phyloP scores from a whole-genome alignment of 2,888 invertebrate species.

The Cepaea hortensis region DNA sequence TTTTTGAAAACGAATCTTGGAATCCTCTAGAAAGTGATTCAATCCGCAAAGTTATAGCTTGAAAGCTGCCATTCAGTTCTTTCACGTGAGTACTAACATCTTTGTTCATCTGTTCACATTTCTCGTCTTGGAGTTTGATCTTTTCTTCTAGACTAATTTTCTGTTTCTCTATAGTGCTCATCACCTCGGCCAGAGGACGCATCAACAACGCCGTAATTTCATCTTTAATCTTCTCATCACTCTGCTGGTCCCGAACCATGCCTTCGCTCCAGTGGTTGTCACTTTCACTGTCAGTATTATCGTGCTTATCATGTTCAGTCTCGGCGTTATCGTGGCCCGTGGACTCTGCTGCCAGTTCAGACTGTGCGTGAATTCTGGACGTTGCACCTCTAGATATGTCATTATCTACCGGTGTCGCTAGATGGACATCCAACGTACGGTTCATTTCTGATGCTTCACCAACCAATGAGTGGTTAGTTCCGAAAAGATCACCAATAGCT shows the following conservation, averaged over 20 bases:
- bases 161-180: conserved; percentile 48
- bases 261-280: conserved; percentile 40
- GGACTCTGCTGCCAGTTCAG: not conserved
- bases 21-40: conserved; percentile 50
- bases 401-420: not conserved
- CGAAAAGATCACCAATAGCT: conserved; percentile 16
- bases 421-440: not conserved
- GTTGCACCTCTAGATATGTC: conserved; percentile 26
- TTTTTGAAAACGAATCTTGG: conserved; percentile 46
- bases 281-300: not conserved
- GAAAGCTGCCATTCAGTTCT: conserved; percentile 35
- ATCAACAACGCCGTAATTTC: conserved; percentile 50
- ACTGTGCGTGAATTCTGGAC: not conserved
- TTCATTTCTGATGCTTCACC: conserved; percentile 6
- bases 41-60: conserved; percentile 46
- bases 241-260: conserved; percentile 50
- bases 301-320: not conserved
- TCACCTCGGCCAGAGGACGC: conserved; percentile 44
- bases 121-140: conserved; percentile 51
- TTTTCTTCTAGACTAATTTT: conserved; percentile 45
- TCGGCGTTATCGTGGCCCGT: no score
- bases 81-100: conserved; percentile 29
- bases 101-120: not conserved
- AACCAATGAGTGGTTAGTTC: conserved; percentile 25
- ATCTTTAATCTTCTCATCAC: conserved; percentile 48